A percentile compares a stretch with the other conserved stretches of the same genome.
These are phyloP conservation scores for Chanos chanos DNA, from an alignment of 2,797 vertebrate species.

Conservation along the genomic window DNA sequence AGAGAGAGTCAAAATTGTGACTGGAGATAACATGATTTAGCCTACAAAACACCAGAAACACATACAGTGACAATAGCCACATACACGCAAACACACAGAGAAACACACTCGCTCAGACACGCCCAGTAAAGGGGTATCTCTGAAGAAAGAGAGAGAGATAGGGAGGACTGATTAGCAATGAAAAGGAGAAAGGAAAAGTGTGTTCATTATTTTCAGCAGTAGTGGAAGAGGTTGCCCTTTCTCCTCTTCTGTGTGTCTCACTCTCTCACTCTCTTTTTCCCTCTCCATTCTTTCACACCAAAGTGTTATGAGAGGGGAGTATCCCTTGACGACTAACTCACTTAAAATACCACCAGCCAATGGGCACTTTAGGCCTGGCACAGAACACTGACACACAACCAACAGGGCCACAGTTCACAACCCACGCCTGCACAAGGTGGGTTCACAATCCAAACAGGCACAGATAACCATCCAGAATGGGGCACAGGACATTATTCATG, in stretches of 20 bases:
- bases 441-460: constrained; percentile 15
- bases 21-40: no score
- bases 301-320: not conserved
- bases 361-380: constrained; percentile 11
- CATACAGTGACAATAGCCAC: not conserved
- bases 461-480: constrained; percentile 8
- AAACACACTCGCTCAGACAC: no score
- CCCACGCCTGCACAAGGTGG: constrained; percentile 14
- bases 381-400: constrained; percentile 6
- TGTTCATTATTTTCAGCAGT: no score
- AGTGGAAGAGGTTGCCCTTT: no score
- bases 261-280: not conserved
- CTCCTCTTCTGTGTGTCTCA: not conserved
- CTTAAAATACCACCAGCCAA: not conserved
- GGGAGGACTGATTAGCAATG: no score
- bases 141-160: no score
- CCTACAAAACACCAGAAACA: not conserved
- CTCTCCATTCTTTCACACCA: not conserved
- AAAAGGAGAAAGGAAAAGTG: no score
- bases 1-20: constrained; percentile 6
- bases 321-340: constrained; percentile 4
- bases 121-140: no score
- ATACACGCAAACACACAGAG: no score
- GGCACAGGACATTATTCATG: constrained; percentile 8
- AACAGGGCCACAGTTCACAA: constrained; percentile 11